phyloP scores from a whole-genome alignment of 2,113 vertebrate genomes.

The Petromus typicus region DNA sequence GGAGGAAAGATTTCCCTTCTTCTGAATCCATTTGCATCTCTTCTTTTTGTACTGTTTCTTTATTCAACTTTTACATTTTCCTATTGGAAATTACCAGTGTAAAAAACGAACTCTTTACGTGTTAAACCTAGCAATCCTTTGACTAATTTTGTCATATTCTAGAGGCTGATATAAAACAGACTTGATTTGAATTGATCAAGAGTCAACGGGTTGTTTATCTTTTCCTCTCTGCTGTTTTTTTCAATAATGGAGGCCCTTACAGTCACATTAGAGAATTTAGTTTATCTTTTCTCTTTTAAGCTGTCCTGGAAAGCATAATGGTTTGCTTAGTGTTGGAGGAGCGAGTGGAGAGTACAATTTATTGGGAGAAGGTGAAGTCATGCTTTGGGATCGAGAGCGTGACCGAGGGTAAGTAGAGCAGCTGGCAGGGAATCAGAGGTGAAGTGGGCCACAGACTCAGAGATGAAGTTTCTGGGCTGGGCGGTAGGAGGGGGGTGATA shows the following conservation, averaged over 20 bases:
- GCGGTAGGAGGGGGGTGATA: background rate
- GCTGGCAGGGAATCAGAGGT: background rate
- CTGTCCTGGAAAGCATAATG: background rate
- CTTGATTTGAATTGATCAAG: background rate
- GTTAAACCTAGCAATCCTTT: background rate
- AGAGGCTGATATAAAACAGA: background rate
- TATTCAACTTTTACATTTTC: background rate
- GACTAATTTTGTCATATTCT: background rate
- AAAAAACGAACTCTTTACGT: background rate
- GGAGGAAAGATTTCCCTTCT: background rate
- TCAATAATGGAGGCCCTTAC: background rate
- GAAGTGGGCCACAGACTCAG: background rate
- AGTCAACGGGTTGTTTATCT: background rate
- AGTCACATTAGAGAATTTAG: background rate
- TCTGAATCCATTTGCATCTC: background rate
- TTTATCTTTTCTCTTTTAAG: slow-evolving; percentile 33
- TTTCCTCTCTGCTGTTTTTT: background rate
- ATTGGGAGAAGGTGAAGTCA: background rate
- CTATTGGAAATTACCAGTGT: background rate
- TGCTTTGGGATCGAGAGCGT: background rate
- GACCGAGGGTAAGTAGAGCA: background rate
- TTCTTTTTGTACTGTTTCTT: background rate
- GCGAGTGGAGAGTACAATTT: background rate
- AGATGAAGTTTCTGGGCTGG: background rate
- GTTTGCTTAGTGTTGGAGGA: slow-evolving; percentile 25